These are phyloP conservation scores for Cryptus armator DNA, from an alignment of 2,888 invertebrate species.

Conservation along the genomic window DNA sequence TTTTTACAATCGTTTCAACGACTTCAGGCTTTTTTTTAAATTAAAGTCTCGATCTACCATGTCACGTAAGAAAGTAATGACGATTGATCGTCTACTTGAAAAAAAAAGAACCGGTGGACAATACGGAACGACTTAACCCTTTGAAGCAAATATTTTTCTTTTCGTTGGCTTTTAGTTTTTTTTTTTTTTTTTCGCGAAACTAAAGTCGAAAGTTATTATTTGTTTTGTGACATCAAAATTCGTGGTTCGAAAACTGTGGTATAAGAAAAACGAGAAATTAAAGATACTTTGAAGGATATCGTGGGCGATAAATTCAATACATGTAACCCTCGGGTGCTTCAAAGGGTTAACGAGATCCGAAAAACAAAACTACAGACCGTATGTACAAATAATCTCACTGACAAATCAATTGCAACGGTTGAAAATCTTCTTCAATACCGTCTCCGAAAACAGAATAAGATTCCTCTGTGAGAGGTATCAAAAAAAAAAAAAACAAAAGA, in stretches of 20 bases:
- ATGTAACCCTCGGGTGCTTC: not conserved
- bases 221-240: too few relatives aligned
- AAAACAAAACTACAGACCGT: not conserved
- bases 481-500: slow-evolving; percentile 11
- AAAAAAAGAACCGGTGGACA: slow-evolving; percentile 6
- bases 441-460: not conserved
- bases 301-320: not conserved
- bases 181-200: not conserved
- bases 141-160: not conserved
- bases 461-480: not conserved
- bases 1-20: slow-evolving; percentile 42
- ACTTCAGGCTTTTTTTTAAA: slow-evolving; percentile 21
- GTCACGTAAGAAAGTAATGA: slow-evolving; percentile 40
- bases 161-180: too few relatives aligned
- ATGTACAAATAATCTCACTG: slow-evolving; percentile 8
- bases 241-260: not conserved
- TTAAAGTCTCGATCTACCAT: slow-evolving; percentile 40
- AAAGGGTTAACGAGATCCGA: slow-evolving; percentile 17
- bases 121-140: not conserved
- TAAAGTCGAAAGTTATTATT: not conserved
- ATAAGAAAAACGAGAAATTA: not conserved
- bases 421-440: slow-evolving; percentile 4
- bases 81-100: slow-evolving; percentile 2
- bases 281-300: not conserved
- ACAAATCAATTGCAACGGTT: not conserved